Percentiles rank a stretch among this genome's conserved stretches.
These are phyloP conservation scores for Pachydiplax longipennis DNA, from an alignment of 2,888 invertebrate species.

Conservation along the genomic window DNA sequence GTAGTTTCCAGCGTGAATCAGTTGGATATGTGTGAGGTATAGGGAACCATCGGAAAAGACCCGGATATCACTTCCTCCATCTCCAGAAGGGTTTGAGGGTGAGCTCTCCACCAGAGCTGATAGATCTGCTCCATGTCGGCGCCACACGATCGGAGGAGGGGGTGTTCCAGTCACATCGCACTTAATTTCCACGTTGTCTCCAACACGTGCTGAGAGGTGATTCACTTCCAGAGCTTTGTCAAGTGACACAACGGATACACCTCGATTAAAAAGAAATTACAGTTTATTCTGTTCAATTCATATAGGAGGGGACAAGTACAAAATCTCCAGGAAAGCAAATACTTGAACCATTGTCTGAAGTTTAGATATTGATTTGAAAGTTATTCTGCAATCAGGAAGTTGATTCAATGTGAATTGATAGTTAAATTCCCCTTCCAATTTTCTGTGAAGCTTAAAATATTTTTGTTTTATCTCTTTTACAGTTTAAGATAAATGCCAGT, in stretches of 20 bases:
- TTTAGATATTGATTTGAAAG: too few species aligned
- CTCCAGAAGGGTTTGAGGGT: constrained; percentile 53
- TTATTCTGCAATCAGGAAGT: too few species aligned
- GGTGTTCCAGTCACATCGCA: constrained; percentile 78
- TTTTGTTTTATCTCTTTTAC: too few species aligned
- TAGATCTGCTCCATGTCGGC: constrained; percentile 71
- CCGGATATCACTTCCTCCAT: constrained; percentile 60
- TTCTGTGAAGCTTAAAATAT: too few species aligned
- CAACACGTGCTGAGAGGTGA: constrained; percentile 73
- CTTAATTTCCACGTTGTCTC: constrained; percentile 79
- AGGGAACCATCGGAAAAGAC: constrained; percentile 78
- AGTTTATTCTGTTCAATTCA: neutral
- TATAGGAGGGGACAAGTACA: neutral
- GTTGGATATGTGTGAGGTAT: constrained; percentile 74
- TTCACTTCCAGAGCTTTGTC: constrained; percentile 76
- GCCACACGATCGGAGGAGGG: constrained; percentile 75
- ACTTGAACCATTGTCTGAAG: too few species aligned
- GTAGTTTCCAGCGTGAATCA: constrained; percentile 79
- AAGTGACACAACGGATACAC: constrained; percentile 74
- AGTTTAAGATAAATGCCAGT: too few species aligned
- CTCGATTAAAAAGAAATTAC: constrained; percentile 57
- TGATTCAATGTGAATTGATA: too few species aligned
- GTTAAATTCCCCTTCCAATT: too few species aligned
- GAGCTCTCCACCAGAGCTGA: constrained; percentile 68
- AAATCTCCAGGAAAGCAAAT: too few species aligned